Base-by-base conservation (phyloP, 1,140 invertebrate species). In the Coelopa frigida region DNA sequence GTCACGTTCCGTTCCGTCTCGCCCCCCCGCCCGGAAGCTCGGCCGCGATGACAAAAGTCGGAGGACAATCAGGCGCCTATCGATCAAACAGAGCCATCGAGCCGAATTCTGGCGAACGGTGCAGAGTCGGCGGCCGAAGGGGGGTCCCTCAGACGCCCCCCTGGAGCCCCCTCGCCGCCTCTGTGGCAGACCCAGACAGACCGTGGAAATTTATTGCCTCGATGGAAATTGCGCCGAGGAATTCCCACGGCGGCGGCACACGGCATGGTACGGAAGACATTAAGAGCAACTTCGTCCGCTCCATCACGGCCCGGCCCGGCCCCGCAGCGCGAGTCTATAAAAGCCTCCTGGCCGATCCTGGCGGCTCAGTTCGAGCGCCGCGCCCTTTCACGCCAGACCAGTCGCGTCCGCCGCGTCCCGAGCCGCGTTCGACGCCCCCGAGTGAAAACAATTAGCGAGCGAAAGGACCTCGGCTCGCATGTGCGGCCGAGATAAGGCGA, bases 251-350 rank as follows among this genome's bases (percentile, higher is more conserved):
- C 36, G 29, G 12, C 33, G 12, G 14, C 6, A 46, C 26, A 44
- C 43, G 50, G 36, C 57, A 56, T 64, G 61, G 61, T 55, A 65
- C 61, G 57, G 50, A 65, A 64, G 49, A 58, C 61, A 65, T 65
- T 64, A 64, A 50, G 56, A 53, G 33, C 12, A 10, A 35, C 12
- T 18, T 18, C 33, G 20, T 7, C 12, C 17, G 20, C n/a, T 18
- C 17, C 33, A 35, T 18, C 5, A 35, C 17, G 7, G 33, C 20
- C 15, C 33, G n/a, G n/a, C n/a, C n/a, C n/a, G 20, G 20, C 33
- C 17, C n/a, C 33, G 4, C 5, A 12, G 2, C 5, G 27, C 48
- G 58, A 64, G 58, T 61, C 61, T 64, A 64, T 64, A 64, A 59
- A 64, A 64, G 55, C 52, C 37, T 24, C 42, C 26, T 32, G 35